A percentile compares a stretch with the other conserved stretches of the same genome.
phyloP scores from a whole-genome alignment of 2,113 vertebrate species.

The Euleptes europaea region DNA sequence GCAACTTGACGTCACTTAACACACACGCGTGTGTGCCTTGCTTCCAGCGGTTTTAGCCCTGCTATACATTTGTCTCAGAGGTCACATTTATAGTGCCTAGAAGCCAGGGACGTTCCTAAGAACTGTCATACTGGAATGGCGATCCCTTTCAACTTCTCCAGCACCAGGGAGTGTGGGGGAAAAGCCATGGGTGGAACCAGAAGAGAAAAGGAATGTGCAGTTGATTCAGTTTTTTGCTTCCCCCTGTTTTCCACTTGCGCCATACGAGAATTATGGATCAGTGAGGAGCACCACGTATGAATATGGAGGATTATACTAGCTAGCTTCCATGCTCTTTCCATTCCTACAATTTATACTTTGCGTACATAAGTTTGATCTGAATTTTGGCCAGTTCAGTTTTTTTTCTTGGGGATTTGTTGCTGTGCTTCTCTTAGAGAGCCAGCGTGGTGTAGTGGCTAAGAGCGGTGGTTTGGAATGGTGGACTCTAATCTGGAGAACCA shows the following conservation, averaged over 20 bases:
- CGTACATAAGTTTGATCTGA: background rate
- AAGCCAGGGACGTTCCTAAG: background rate
- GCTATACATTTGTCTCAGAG: background rate
- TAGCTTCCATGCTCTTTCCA: background rate
- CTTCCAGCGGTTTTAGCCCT: background rate
- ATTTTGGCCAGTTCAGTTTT: background rate
- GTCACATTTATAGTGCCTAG: background rate
- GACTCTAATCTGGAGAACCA: too few species aligned
- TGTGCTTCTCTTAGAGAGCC: too few species aligned
- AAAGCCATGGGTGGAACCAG: background rate
- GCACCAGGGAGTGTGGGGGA: background rate
- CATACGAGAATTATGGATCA: background rate
- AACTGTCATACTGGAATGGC: background rate
- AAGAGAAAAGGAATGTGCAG: background rate
- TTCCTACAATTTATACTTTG: background rate
- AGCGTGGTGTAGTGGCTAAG: too few species aligned
- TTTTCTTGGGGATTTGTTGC: background rate
- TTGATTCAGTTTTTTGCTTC: background rate
- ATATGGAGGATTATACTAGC: background rate
- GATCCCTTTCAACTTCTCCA: background rate
- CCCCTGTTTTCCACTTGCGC: background rate
- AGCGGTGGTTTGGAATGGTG: too few species aligned
- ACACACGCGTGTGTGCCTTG: background rate
- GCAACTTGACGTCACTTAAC: too few species aligned
- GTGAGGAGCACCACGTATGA: background rate